Evolutionary conservation across 1,140 invertebrate genomes (phyloP).

Genomic region (Drosophila sturtevanti): DNA sequence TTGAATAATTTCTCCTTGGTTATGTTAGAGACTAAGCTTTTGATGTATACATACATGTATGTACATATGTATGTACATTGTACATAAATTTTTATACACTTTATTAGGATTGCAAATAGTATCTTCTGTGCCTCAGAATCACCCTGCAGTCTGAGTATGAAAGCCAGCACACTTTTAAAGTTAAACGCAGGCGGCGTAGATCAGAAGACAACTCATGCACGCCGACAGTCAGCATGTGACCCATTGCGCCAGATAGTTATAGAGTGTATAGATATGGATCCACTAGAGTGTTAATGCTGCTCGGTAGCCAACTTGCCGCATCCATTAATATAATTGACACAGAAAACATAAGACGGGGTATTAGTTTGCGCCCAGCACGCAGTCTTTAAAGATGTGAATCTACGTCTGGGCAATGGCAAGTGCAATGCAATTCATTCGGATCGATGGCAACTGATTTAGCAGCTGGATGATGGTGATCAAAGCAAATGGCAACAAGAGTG

Average conservation of each 20-base stretch:
- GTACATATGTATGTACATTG: too few species aligned
- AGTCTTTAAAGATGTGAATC: slow-evolving; percentile 23
- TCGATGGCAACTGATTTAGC: slow-evolving; percentile 73
- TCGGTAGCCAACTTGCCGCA: slow-evolving; percentile 44
- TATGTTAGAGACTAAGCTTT: too few species aligned
- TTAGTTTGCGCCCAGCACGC: slow-evolving; percentile 58
- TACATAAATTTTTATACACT: too few species aligned
- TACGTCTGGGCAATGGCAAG: slow-evolving; percentile 17
- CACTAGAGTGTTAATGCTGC: slow-evolving; percentile 23
- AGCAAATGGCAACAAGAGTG: slow-evolving; percentile 24
- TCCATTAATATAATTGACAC: slow-evolving; percentile 80
- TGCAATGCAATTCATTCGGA: slow-evolving; percentile 36
- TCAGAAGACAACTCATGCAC: slow-evolving; percentile 50
- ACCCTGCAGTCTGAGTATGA: slow-evolving; percentile 1
- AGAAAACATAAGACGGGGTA: slow-evolving; percentile 64
- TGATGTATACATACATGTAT: too few species aligned
- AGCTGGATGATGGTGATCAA: slow-evolving; percentile 61
- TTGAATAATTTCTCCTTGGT: too few species aligned
- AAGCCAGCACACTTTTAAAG: not conserved
- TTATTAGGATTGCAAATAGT: not conserved
- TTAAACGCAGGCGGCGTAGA: slow-evolving; percentile 49
- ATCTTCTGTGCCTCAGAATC: slow-evolving; percentile 5
- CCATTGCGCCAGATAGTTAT: slow-evolving; percentile 53
- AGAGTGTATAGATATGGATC: slow-evolving; percentile 24
- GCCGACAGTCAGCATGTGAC: slow-evolving; percentile 56